A percentile compares a stretch with the other conserved stretches of the same genome.
Conservation (phyloP, 2,888 invertebrate species). For the Prosapia bicincta region DNA sequence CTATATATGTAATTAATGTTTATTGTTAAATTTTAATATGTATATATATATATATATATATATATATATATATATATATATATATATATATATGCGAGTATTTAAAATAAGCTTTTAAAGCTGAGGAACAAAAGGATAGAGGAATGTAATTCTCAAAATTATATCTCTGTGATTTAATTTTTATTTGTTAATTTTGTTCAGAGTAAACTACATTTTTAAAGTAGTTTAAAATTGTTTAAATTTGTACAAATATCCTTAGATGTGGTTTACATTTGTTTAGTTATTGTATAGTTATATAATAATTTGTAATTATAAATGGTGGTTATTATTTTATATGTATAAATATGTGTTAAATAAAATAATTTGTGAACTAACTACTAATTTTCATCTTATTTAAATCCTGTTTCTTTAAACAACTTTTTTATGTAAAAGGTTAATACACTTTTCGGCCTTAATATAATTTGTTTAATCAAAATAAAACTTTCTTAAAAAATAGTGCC, state of each 20-base stretch:
- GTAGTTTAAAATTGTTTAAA: not conserved
- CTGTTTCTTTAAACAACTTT: no score
- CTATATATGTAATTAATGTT: not conserved
- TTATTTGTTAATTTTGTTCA: not conserved
- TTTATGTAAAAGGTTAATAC: no score
- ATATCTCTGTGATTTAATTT: constrained; percentile 20
- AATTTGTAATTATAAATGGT: not conserved
- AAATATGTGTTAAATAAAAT: not conserved
- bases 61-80: no score
- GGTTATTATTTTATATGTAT: constrained; percentile 2
- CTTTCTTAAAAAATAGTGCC: no score
- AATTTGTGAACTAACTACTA: not conserved
- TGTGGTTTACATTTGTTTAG: not conserved
- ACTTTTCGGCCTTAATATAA: no score
- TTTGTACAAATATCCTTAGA: not conserved
- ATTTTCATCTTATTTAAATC: not conserved
- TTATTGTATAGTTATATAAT: not conserved
- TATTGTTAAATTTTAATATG: not conserved
- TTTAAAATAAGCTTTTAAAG: not conserved
- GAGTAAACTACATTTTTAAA: not conserved
- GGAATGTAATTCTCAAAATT: constrained; percentile 33
- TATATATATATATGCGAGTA: no score
- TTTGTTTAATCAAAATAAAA: no score
- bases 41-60: no score
- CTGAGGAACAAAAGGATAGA: constrained; percentile 7